Conservation (phyloP, 2,888 invertebrate genomes). For the Pristionchus entomophagus region DNA sequence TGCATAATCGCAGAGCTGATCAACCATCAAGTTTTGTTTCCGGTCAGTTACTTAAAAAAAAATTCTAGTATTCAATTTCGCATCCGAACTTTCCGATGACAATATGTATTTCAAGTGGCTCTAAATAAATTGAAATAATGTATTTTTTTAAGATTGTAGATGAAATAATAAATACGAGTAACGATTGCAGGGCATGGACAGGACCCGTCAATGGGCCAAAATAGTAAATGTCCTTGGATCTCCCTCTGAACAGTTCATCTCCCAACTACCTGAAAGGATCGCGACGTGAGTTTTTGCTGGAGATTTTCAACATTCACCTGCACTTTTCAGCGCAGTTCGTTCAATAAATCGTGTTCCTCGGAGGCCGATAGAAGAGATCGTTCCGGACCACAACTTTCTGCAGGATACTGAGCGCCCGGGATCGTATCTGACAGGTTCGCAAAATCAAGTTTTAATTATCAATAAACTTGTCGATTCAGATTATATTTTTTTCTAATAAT, state of each 20-base stretch:
- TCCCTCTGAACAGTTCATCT: too few relatives aligned
- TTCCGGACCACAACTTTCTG: background rate
- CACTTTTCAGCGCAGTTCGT: background rate
- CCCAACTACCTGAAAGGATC: too few relatives aligned
- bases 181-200: background rate
- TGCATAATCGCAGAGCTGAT: slow-evolving; percentile 99
- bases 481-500: too few relatives aligned
- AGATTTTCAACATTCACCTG: too few relatives aligned
- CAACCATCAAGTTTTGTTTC: slow-evolving; percentile 96
- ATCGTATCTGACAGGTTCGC: background rate
- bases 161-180: slow-evolving; percentile 61
- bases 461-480: too few relatives aligned
- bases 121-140: too few relatives aligned
- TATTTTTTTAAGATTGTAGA: background rate
- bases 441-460: too few relatives aligned
- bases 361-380: background rate
- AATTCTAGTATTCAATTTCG: too few relatives aligned
- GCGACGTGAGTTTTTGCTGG: too few relatives aligned
- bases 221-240: background rate
- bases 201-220: background rate
- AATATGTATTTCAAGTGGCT: too few relatives aligned
- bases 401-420: background rate
- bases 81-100: too few relatives aligned
- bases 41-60: slow-evolving; percentile 81
- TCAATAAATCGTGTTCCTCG: slow-evolving; percentile 49